These are phyloP conservation scores for Oscheius sp. DNA, from an alignment of 1,140 invertebrate genomes.

Conservation along the genomic window DNA sequence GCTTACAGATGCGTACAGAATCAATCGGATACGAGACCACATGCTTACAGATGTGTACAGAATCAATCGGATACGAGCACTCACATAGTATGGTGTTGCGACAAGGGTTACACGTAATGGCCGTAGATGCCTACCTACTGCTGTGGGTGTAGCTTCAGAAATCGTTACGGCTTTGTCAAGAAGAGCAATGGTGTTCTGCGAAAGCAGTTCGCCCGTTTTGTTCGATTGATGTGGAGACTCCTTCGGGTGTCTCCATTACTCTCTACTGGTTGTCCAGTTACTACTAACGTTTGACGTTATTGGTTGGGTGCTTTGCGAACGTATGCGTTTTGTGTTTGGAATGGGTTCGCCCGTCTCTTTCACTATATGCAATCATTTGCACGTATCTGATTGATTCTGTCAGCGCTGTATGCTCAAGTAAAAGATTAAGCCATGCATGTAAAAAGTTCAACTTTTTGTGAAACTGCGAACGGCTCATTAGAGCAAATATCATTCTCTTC, in stretches of 20 bases:
- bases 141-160: no score
- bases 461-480: constrained; percentile 31
- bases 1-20: no score
- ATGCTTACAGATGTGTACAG: no score
- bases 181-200: not conserved
- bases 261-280: not conserved
- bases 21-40: no score
- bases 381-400: constrained; percentile 16
- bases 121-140: no score
- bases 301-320: not conserved
- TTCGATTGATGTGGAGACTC: not conserved
- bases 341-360: not conserved
- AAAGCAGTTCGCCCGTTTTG: not conserved
- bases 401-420: constrained; percentile 23
- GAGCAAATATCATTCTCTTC: constrained; percentile 4
- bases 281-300: not conserved
- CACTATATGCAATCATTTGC: not conserved
- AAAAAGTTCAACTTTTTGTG: constrained; percentile 2
- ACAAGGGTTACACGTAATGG: no score
- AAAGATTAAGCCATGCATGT: constrained; percentile 19
- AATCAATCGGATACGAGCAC: no score
- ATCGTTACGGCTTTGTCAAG: not conserved
- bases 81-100: no score
- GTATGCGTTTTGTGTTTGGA: not conserved
- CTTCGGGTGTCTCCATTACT: not conserved